A percentile compares a stretch with the other conserved stretches of the same genome.
Conservation (phyloP, 2,888 invertebrate genomes). For the Muschampia plurimacula region DNA sequence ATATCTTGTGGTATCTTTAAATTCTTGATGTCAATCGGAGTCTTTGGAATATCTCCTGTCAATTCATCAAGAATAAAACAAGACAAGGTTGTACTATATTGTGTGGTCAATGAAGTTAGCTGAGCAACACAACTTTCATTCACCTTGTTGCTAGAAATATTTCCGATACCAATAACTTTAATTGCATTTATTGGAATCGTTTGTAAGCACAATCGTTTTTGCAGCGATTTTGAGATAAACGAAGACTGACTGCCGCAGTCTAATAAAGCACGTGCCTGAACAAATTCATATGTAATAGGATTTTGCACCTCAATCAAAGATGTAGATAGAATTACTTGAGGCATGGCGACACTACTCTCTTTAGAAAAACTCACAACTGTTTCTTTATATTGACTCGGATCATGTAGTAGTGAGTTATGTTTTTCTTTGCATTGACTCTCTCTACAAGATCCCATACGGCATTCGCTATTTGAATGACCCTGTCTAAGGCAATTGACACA, state of each 20-base stretch:
- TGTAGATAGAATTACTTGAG: slow-evolving; percentile 3
- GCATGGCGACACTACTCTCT: neutral
- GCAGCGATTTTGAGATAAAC: neutral
- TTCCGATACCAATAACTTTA: neutral
- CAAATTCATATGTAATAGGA: neutral
- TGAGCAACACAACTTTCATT: slow-evolving; percentile 1
- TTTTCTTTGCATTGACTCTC: neutral
- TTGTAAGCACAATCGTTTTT: slow-evolving; percentile 4
- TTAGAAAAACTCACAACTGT: neutral
- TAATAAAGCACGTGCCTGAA: neutral
- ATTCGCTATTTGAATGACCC: neutral
- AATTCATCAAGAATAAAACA: neutral
- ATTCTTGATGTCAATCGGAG: neutral
- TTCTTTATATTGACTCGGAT: neutral
- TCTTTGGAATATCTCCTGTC: neutral
- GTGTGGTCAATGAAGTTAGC: neutral
- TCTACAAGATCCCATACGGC: neutral
- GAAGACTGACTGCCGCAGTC: neutral
- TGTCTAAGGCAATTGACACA: neutral
- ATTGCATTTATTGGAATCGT: neutral
- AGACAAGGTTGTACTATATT: neutral
- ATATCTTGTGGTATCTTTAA: neutral
- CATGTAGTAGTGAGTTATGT: slow-evolving; percentile 1
- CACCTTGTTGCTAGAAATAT: neutral
- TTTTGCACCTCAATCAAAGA: neutral